Evolutionary conservation across 1,140 invertebrate species (phyloP).

Genomic region (Gryllus bimaculatus): DNA sequence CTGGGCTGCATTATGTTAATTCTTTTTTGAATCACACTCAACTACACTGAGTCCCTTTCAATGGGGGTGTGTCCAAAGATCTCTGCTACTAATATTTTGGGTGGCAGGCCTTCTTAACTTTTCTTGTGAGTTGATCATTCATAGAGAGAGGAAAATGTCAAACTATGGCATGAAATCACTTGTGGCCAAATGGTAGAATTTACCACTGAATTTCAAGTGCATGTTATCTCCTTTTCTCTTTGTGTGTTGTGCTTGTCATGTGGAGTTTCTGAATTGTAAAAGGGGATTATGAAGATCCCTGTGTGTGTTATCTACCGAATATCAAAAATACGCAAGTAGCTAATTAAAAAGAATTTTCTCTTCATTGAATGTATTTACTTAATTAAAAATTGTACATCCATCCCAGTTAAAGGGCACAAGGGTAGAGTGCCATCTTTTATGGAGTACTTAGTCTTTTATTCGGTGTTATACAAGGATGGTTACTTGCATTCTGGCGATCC

Average conservation of each 20-base stretch:
- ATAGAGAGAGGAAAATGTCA: background rate
- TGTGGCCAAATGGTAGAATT: background rate
- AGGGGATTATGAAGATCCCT: background rate
- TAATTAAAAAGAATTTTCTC: background rate
- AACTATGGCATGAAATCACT: background rate
- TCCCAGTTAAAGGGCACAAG: background rate
- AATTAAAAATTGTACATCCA: background rate
- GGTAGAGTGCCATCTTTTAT: background rate
- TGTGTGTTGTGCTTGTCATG: background rate
- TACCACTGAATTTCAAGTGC: background rate
- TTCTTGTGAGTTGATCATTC: background rate
- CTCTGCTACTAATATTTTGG: background rate
- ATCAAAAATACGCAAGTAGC: background rate
- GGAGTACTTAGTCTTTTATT: background rate
- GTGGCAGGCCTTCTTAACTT: background rate
- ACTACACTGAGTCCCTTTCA: background rate
- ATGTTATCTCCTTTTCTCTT: background rate
- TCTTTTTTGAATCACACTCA: background rate
- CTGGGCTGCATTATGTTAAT: background rate
- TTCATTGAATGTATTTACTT: background rate
- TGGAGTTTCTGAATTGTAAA: background rate
- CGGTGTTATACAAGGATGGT: background rate
- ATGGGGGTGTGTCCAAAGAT: background rate
- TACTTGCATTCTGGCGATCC: background rate
- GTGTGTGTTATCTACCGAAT: background rate